Evolutionary conservation across 2,888 invertebrate species (phyloP), one percentile per base, ranked within the genome.

Genomic region (Copidosoma aretas): DNA sequence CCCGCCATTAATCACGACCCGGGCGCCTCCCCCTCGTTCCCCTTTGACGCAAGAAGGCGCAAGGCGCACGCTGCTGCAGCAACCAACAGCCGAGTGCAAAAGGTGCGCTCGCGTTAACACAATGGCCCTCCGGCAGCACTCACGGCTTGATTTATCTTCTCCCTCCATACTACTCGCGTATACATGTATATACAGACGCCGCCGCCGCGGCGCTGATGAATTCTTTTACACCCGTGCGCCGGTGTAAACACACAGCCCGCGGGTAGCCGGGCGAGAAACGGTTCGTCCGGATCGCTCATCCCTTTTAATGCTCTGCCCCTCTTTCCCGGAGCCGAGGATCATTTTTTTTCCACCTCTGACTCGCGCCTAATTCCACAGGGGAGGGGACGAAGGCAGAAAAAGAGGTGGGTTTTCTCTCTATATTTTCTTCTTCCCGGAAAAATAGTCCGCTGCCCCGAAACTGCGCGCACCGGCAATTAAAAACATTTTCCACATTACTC

Each of bases 1-100:
- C n/a, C n/a, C 60, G 60, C 54, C 61, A 67, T 67, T 67, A 67
- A 67, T 67, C 61, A 67, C 25, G 32, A 25, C 57, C 25, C 51
- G 21, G 39, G 66, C 51, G 51, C 65, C 60, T 59, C 64, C 57
- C 58, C 5, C 52, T 10, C 54, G 51, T 58, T 53, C 64, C 49
- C 56, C 56, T 56, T 56, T 25, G 32, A 17, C 32, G 56, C n/a
- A n/a, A 56, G 24, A 25, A 25, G 56, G 43, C 43, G 8, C 56
- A 21, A 22, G 56, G 21, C 15, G 22, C 22, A 53, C 21, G 22
- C 53, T n/a, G 19, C 21, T n/a, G n/a, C n/a, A n/a, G n/a, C n/a
- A n/a, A n/a, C n/a, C n/a, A n/a, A 19, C n/a, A 52, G 4, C n/a
- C 17, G 19, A 10, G 43, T 17, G 17, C 43, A 46, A 46, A 15